phyloP scores from a whole-genome alignment of 1,140 invertebrate species.

The Lepidurus arcticus region DNA sequence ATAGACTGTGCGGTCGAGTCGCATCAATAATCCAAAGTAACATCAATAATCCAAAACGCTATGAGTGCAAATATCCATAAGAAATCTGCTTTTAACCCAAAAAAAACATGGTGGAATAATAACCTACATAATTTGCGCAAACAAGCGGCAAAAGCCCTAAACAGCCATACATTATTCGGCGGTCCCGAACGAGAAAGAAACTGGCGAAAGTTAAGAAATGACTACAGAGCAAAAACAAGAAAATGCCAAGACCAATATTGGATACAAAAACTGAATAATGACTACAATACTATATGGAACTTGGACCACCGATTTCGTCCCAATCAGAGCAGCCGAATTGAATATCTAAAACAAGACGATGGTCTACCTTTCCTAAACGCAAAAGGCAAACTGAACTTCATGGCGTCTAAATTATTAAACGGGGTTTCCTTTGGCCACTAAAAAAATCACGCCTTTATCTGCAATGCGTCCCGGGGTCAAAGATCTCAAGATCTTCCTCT shows the following conservation, averaged over 20 bases:
- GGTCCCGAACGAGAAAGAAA: not conserved
- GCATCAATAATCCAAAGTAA: constrained; percentile 1
- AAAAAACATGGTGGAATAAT: not conserved
- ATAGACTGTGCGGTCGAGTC: constrained; percentile 2
- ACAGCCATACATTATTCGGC: not conserved
- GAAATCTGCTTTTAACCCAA: not conserved
- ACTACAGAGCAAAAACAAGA: constrained; percentile 12
- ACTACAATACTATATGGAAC: not conserved
- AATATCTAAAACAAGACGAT: constrained; percentile 1
- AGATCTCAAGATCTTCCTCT: too few relatives aligned
- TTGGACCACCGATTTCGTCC: not conserved
- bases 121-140: not conserved
- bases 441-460: too few relatives aligned
- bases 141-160: not conserved
- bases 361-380: not conserved
- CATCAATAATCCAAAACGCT: not conserved
- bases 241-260: constrained; percentile 8
- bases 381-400: not conserved
- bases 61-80: not conserved
- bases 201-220: not conserved
- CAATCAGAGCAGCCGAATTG: not conserved
- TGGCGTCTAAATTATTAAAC: not conserved
- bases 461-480: too few relatives aligned
- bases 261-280: constrained; percentile 16
- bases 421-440: not conserved